A percentile compares a stretch with the other conserved stretches of the same genome.
Evolutionary conservation across 2,888 invertebrate genomes (phyloP).

Genomic region (Acrocyrtus sp.): DNA sequence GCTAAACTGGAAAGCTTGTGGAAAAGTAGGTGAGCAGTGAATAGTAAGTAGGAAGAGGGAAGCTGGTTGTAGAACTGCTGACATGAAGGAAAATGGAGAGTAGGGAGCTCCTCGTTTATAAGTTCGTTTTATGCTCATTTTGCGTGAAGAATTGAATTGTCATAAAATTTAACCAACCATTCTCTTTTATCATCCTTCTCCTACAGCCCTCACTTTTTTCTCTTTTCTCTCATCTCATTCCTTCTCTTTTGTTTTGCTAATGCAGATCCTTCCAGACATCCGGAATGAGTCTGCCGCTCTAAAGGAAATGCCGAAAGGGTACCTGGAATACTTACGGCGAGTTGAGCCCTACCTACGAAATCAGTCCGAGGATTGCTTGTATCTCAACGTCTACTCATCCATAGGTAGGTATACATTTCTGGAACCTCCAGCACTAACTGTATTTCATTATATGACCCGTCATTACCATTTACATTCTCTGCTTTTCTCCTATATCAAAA

Average conservation of each 20-base stretch:
- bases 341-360: slow-evolving; percentile 86
- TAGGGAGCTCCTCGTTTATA: slow-evolving; percentile 29
- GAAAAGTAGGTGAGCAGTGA: too few species aligned
- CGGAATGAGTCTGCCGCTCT: slow-evolving; percentile 84
- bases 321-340: slow-evolving; percentile 87
- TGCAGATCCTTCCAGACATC: slow-evolving; percentile 74
- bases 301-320: slow-evolving; percentile 89
- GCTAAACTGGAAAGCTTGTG: too few species aligned
- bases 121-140: slow-evolving; percentile 44
- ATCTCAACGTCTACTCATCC: slow-evolving; percentile 95
- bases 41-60: too few species aligned
- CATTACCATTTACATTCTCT: slow-evolving; percentile 12
- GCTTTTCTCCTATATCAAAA: slow-evolving; percentile 8
- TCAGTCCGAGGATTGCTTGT: slow-evolving; percentile 97
- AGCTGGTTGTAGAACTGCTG: too few species aligned
- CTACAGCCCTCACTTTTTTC: too few species aligned
- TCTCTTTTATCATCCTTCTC: slow-evolving; percentile 1
- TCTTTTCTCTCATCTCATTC: slow-evolving; percentile 16
- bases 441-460: slow-evolving; percentile 5
- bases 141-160: slow-evolving; percentile 49
- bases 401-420: slow-evolving; percentile 92
- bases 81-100: slow-evolving; percentile 11
- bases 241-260: slow-evolving; percentile 64
- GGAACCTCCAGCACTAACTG: background rate
- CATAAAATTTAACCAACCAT: slow-evolving; percentile 43